Conservation (phyloP, 2,797 vertebrate species). For the Tolypeutes matacus region DNA sequence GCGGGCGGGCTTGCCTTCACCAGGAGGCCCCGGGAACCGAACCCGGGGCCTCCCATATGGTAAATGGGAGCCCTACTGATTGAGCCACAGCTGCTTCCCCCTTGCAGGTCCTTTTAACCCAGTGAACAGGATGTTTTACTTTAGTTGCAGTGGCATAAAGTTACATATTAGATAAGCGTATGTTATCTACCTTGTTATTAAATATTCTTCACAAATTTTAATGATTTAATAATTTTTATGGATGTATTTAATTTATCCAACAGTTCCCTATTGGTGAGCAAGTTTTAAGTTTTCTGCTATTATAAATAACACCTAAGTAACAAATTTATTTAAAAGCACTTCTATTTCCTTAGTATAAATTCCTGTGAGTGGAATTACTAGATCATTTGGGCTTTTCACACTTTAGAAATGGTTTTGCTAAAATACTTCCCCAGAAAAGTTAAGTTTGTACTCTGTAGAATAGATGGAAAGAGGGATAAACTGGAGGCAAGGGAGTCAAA, state of each 20-base stretch:
- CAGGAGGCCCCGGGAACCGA: too few species aligned
- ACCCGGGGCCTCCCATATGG: too few species aligned
- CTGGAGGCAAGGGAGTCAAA: not conserved
- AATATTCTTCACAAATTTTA: conserved; percentile 65
- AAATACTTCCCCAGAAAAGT: not conserved
- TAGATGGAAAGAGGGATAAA: not conserved
- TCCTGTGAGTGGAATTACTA: not conserved
- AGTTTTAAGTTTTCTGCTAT: conserved; percentile 30
- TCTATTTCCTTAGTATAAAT: not conserved
- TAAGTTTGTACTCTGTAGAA: not conserved
- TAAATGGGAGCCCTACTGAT: too few species aligned
- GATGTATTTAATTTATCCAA: conserved; percentile 51
- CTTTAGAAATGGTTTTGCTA: conserved; percentile 48
- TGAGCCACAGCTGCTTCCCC: too few species aligned
- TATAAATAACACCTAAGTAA: conserved; percentile 38
- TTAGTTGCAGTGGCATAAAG: conserved; percentile 46
- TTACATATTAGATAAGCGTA: conserved; percentile 16
- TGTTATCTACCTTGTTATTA: conserved; percentile 70
- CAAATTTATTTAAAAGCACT: conserved; percentile 51
- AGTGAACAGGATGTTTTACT: conserved; percentile 88
- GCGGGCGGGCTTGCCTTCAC: too few species aligned
- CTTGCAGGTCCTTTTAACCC: conserved; percentile 88
- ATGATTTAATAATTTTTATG: conserved; percentile 59
- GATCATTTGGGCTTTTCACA: not conserved
- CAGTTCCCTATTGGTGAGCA: not conserved